These are phyloP conservation scores for Actinostola sp. DNA, from an alignment of 92 coral and sea anemone genomes.

Conservation along the genomic window DNA sequence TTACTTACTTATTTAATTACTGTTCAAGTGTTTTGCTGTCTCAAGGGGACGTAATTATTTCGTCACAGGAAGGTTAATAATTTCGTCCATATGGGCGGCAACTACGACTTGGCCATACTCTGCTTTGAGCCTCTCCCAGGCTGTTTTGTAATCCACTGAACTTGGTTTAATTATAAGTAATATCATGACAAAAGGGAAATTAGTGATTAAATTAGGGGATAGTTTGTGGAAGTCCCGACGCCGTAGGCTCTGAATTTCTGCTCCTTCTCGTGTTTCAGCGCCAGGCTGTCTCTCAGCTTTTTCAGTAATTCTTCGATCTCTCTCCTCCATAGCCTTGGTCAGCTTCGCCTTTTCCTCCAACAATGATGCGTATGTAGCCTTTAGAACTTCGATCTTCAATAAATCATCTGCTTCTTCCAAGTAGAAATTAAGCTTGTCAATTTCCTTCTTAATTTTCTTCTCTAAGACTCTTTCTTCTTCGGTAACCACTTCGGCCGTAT, in stretches of 20 bases:
- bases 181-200: too few species aligned
- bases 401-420: constrained; percentile 52
- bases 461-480: not conserved
- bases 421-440: constrained; percentile 59
- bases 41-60: too few species aligned
- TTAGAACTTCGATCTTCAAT: constrained; percentile 35
- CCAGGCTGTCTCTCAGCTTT: not conserved
- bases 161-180: constrained; percentile 62
- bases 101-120: too few species aligned
- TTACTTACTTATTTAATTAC: too few species aligned
- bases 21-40: too few species aligned
- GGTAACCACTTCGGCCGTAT: not conserved
- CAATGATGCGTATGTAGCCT: constrained; percentile 41
- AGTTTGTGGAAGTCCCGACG: too few species aligned
- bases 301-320: not conserved
- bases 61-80: too few species aligned
- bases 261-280: constrained; percentile 43
- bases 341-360: constrained; percentile 22
- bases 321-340: too few species aligned
- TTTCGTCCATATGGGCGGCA: too few species aligned
- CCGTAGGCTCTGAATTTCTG: constrained; percentile 48
- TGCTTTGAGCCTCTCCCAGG: too few species aligned
- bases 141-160: too few species aligned
- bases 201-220: too few species aligned
- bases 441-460: constrained; percentile 35